Evolutionary conservation across 1,140 invertebrate species (phyloP), one percentile per base, ranked within the genome.

Genomic region (Chironomus tepperi): DNA sequence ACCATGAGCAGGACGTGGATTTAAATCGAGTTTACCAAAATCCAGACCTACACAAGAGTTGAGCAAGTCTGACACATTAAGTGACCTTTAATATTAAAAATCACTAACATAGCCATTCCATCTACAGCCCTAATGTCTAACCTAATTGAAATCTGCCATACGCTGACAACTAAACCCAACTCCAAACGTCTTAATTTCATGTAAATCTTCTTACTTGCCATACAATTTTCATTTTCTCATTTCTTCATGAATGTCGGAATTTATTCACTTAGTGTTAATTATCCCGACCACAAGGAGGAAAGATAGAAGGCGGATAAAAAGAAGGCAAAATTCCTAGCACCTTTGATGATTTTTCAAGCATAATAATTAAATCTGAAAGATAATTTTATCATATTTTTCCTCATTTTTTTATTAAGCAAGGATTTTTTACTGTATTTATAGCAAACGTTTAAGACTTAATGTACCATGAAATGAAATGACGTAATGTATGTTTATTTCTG

Each of bases 201-300:
- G 24, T n/a, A 34, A 34, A 34, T 34, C 24, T 34, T 34, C 24
- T 34, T 34, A 34, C 24, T 34, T 34, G 24, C 24, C 24, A 34
- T 34, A 34, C 24, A 34, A 34, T 2, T 34, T 57, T 57, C 47
- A 57, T 57, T 57, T 57, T n/a, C 47, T 34, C 24, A 34, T 34
- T 34, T 34, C 47, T 57, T 15, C 12, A 57, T 12, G 47, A 12
- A n/a, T 3, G 12, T n/a, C 10, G 47, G n/a, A 57, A 57, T 34
- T 57, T n/a, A 57, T 57, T n/a, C 47, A 57, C 47, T 57, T 57
- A 57, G n/a, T 57, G 47, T n/a, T 57, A 57, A 57, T 57, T 57
- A 57, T n/a, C 47, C 47, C 12, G 47, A 5, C 47, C 12, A 57
- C 47, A n/a, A 57, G 47, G 1, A 15, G 5, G 12, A 47, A 15